phyloP scores from a whole-genome alignment of 2,113 vertebrate species.

The Chauna torquata region DNA sequence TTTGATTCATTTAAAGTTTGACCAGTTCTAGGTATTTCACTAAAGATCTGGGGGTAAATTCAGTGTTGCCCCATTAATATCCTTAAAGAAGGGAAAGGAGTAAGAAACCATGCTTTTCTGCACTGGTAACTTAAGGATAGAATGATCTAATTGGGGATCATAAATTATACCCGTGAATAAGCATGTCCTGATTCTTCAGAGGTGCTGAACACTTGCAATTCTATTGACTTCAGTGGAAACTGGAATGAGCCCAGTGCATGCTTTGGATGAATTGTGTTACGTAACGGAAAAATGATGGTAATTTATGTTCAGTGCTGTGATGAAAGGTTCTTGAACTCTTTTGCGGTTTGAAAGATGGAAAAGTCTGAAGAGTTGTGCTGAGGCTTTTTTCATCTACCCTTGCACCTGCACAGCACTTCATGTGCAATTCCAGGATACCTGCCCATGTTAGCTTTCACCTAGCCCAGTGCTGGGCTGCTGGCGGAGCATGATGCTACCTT shows the following conservation, averaged over 20 bases:
- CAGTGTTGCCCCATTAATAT: neutral
- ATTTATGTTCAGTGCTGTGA: slow-evolving; percentile 12
- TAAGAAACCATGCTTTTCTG: neutral
- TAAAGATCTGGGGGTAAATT: neutral
- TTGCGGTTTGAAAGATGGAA: neutral
- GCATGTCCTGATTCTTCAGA: slow-evolving; percentile 30
- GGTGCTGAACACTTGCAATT: slow-evolving; percentile 41
- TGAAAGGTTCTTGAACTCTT: neutral
- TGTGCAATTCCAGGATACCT: neutral
- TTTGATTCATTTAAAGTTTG: neutral
- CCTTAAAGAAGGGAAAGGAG: neutral
- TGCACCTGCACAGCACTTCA: neutral
- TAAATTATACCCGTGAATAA: slow-evolving; percentile 59
- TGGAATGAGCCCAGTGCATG: slow-evolving; percentile 20
- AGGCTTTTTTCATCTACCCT: neutral
- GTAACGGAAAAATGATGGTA: slow-evolving; percentile 45
- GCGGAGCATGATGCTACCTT: neutral
- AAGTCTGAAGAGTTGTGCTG: neutral
- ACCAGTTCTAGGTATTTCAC: neutral
- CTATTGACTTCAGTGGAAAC: slow-evolving; percentile 52
- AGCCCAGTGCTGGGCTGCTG: fast-evolving
- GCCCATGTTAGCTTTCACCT: neutral
- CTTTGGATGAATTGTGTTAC: slow-evolving; percentile 49
- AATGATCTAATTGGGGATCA: slow-evolving; percentile 34
- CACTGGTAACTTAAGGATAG: slow-evolving; percentile 18